These are phyloP conservation scores for Psophia crepitans DNA, from an alignment of 2,113 vertebrate genomes.

Conservation along the genomic window DNA sequence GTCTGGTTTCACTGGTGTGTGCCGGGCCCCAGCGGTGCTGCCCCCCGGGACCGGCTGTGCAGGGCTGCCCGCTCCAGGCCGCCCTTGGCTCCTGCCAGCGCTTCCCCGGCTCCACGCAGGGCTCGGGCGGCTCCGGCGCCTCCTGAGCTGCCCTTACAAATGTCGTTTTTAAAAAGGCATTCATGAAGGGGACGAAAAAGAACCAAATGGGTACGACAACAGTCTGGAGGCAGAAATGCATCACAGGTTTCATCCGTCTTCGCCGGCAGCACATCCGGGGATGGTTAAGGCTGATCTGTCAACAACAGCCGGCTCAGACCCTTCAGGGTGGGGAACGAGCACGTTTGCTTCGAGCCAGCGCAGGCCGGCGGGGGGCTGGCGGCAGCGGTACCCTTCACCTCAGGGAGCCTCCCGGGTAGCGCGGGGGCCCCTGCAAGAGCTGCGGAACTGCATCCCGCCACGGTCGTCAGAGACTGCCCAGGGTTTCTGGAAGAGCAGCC, in stretches of 20 bases:
- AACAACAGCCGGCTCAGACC: background rate
- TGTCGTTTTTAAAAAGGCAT: background rate
- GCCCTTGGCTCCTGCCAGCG: background rate
- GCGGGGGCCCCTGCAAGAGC: background rate
- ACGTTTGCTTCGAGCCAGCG: fast-evolving
- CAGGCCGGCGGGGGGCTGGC: fast-evolving
- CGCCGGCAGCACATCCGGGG: background rate
- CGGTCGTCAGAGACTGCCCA: fast-evolving
- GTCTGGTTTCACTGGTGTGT: fast-evolving
- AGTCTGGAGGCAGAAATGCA: background rate
- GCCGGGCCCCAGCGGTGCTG: background rate
- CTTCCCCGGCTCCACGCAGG: background rate
- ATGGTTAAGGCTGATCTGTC: background rate
- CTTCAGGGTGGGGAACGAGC: background rate
- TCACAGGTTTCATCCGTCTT: fast-evolving
- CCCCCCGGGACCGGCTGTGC: background rate
- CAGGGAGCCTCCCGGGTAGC: fast-evolving
- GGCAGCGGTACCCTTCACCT: fast-evolving
- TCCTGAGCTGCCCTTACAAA: background rate
- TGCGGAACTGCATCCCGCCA: background rate
- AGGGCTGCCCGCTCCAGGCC: background rate
- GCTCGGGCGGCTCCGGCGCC: background rate
- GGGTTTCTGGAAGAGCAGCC: background rate
- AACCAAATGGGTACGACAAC: background rate
- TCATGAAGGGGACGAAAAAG: background rate